Base-by-base conservation (phyloP, 2,888 invertebrate species). In the Eudiplozoon nipponicum region DNA sequence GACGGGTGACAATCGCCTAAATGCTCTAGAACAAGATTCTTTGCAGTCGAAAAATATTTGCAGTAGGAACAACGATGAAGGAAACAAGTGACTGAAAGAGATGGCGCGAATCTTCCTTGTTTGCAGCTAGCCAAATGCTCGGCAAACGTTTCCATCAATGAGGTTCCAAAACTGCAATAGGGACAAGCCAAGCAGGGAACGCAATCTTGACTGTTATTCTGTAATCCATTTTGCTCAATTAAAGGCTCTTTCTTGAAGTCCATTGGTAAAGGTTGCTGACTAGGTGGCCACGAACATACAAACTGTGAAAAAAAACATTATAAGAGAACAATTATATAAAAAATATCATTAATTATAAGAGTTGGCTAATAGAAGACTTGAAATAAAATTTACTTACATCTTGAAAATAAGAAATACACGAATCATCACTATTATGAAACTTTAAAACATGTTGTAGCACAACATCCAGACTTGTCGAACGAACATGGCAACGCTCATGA, bases 321-420 rank as follows among this genome's bases (percentile, higher is more conserved):
- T 26, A 26, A 26, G n/a, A 26, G n/a, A 9, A 26, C n/a, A 26
- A 9, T 9, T 26, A 26, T 26, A 9, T 26, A 26, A 26, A 26
- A 26, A n/a, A 9, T 26, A n/a, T 26, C n/a, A 23, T 23, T 9
- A 23, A 23, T 9, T 23, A 5, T 23, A 9, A 11, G 7, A 23
- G 5, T 23, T 5, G 5, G 11, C 11, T 23, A 9, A 23, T 23
- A 23, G 23, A 23, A 23, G 5, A 11, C 11, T 23, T 23, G 23
- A 23, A 23, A 23, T 23, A n/a, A n/a, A n/a, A n/a, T n/a, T n/a
- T 7, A 31, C 31, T 31, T 15, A 31, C 31, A 13, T 31, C 31
- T 7, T 15, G 5, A 31, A 17, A 31, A 31, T 31, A 17, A 15
- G 17, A 7, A 15, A 31, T 13, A 15, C 13, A 15, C 5, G 11